phyloP scores from a whole-genome alignment of 92 coral and sea anemone species.

The Parazoanthus darwini region DNA sequence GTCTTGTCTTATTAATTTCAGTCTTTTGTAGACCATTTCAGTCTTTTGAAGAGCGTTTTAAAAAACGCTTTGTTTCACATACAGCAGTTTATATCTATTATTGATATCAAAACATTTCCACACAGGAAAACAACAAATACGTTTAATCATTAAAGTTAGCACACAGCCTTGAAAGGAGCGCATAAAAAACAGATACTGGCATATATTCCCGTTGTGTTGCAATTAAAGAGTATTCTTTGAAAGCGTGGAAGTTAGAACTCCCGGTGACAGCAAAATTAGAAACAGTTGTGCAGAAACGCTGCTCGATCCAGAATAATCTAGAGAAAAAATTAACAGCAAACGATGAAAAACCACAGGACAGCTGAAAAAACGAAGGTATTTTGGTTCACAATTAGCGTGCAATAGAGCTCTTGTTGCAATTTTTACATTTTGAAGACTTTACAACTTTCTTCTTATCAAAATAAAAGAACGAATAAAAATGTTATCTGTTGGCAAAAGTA shows the following conservation, averaged over 20 bases:
- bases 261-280: slow-evolving; percentile 7
- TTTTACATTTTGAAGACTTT: background rate
- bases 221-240: background rate
- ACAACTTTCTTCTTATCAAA: background rate
- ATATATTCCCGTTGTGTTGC: background rate
- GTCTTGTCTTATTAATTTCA: background rate
- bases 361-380: background rate
- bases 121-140: background rate
- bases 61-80: background rate
- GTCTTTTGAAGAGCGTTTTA: background rate
- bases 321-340: background rate
- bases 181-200: background rate
- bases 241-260: background rate
- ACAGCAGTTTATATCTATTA: background rate
- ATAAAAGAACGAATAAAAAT: background rate
- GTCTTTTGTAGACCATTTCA: background rate
- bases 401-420: background rate
- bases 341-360: slow-evolving; percentile 17
- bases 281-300: background rate
- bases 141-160: background rate
- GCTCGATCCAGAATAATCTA: background rate
- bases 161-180: background rate
- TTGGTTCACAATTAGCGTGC: background rate
- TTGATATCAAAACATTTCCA: background rate
- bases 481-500: background rate